A percentile compares a stretch with the other conserved stretches of the same genome.
Conservation (phyloP, 1,140 invertebrate genomes). For the Proales similis region DNA sequence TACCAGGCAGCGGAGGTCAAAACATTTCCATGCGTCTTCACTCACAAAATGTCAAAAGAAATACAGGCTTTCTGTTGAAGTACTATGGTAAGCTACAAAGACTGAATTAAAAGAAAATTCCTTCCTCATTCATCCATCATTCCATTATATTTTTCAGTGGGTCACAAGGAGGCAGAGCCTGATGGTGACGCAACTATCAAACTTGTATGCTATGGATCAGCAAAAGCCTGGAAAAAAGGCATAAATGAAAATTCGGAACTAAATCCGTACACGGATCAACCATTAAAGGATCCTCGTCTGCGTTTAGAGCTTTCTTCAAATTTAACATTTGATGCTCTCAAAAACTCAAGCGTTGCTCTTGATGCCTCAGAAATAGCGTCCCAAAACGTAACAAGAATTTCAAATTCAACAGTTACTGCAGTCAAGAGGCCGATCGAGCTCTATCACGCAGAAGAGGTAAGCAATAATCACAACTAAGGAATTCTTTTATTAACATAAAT, state of each 20-base stretch:
- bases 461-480: too few species aligned
- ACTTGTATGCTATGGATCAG: conserved; percentile 36
- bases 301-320: not conserved
- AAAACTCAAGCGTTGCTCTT: too few species aligned
- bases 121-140: not conserved
- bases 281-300: not conserved
- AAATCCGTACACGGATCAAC: not conserved
- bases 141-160: not conserved
- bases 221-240: conserved; percentile 13
- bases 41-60: not conserved
- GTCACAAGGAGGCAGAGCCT: too few species aligned
- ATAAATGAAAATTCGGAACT: conserved; percentile 6
- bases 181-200: conserved; percentile 10
- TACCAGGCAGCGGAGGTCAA: conserved; percentile 8
- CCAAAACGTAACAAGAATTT: too few species aligned
- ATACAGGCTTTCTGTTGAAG: conserved; percentile 36
- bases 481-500: too few species aligned
- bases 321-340: too few species aligned
- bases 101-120: not conserved
- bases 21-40: conserved; percentile 34
- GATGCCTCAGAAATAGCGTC: too few species aligned
- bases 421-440: too few species aligned
- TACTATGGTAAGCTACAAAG: conserved; percentile 6
- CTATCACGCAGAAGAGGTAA: too few species aligned
- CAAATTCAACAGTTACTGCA: too few species aligned